phyloP scores from a whole-genome alignment of 2,113 vertebrate species.

The Siniperca chuatsi region DNA sequence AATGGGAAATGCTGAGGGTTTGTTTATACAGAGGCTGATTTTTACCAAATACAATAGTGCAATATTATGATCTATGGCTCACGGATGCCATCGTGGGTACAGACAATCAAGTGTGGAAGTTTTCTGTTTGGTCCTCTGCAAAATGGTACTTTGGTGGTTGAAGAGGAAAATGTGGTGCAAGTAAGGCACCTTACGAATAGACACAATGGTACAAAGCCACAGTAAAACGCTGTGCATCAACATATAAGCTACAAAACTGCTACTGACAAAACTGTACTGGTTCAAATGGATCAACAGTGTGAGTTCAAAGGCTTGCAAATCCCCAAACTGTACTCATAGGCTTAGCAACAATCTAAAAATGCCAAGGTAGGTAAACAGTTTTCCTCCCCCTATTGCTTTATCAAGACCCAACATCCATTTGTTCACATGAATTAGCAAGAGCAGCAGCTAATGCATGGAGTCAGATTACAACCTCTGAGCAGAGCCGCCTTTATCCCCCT shows the following conservation, averaged over 20 bases:
- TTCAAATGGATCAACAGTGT: slow-evolving; percentile 14
- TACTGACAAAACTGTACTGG: neutral
- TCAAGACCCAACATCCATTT: slow-evolving; percentile 64
- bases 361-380: slow-evolving; percentile 58
- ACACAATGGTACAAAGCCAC: slow-evolving; percentile 12
- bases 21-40: slow-evolving; percentile 45
- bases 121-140: slow-evolving; percentile 7
- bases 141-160: slow-evolving; percentile 15
- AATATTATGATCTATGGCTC: slow-evolving; percentile 23
- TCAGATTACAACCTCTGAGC: slow-evolving; percentile 78
- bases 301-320: slow-evolving; percentile 52
- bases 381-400: slow-evolving; percentile 39
- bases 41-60: slow-evolving; percentile 37
- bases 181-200: slow-evolving; percentile 10
- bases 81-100: neutral
- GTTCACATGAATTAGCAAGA: slow-evolving; percentile 74
- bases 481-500: slow-evolving; percentile 79
- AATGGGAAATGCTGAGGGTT: slow-evolving; percentile 40
- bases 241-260: neutral
- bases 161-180: slow-evolving; percentile 29
- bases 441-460: slow-evolving; percentile 73
- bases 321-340: slow-evolving; percentile 39
- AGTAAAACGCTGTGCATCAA: slow-evolving; percentile 1
- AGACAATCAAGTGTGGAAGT: slow-evolving; percentile 25
- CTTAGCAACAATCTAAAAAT: slow-evolving; percentile 49